phyloP scores from a whole-genome alignment of 2,888 invertebrate species.

The Temnothorax ravouxi region DNA sequence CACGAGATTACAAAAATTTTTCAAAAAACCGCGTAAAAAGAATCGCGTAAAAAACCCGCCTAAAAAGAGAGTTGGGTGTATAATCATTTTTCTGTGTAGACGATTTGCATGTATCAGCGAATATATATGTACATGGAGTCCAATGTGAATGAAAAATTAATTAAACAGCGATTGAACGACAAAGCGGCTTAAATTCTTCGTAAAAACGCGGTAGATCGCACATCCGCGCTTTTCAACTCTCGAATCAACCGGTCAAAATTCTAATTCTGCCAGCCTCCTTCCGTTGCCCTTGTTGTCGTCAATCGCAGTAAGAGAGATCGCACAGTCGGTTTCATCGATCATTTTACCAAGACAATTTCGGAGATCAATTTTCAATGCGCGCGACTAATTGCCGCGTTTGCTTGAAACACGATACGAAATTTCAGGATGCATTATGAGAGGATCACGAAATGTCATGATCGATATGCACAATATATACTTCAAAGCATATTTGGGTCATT shows the following conservation, averaged over 20 bases:
- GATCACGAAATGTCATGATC: constrained; percentile 22
- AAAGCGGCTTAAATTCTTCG: constrained; percentile 66
- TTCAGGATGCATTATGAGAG: background rate
- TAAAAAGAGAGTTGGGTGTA: too few relatives aligned
- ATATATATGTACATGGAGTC: constrained; percentile 46
- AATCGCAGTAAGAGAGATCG: constrained; percentile 37
- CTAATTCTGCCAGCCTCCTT: constrained; percentile 19
- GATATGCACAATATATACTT: constrained; percentile 4
- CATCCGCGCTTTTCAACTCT: constrained; percentile 30
- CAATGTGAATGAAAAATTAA: constrained; percentile 68
- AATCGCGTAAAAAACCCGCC: too few relatives aligned
- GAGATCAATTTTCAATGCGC: constrained; percentile 63
- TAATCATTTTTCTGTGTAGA: background rate
- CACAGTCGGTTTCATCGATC: constrained; percentile 61
- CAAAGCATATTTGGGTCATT: constrained; percentile 29
- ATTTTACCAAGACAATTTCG: constrained; percentile 60
- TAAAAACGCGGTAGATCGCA: constrained; percentile 51
- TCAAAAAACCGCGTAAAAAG: too few relatives aligned
- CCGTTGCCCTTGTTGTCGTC: constrained; percentile 21
- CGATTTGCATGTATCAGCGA: constrained; percentile 39
- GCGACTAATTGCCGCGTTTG: constrained; percentile 61
- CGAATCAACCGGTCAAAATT: constrained; percentile 1
- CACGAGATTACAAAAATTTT: too few relatives aligned
- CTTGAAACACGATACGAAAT: background rate
- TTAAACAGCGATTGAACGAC: constrained; percentile 51